These are phyloP conservation scores for Pycnonotus jocosus DNA, from an alignment of 2,113 vertebrate species.

Conservation along the genomic window DNA sequence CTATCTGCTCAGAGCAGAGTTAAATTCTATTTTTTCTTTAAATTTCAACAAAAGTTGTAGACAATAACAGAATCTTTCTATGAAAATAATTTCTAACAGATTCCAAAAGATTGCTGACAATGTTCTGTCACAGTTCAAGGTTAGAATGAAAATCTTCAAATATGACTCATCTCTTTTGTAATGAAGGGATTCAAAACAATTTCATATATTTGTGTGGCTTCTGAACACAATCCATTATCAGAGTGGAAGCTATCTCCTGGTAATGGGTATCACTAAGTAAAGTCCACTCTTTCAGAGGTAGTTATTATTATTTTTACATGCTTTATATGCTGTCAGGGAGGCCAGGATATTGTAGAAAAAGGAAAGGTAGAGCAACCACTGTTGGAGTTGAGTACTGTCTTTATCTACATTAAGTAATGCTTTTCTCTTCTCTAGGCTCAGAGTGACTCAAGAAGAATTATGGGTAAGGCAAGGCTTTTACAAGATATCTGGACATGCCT, in stretches of 20 bases:
- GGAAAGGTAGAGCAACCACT: background rate
- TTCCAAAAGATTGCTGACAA: background rate
- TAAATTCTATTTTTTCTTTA: background rate
- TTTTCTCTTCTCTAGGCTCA: background rate
- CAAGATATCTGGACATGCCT: background rate
- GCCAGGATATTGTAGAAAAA: background rate
- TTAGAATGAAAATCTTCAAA: background rate
- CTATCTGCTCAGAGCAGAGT: background rate
- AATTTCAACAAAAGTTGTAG: background rate
- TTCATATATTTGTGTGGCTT: background rate
- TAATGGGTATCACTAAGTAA: background rate
- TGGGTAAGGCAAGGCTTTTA: background rate
- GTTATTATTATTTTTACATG: background rate
- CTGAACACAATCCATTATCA: background rate
- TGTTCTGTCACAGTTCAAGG: background rate
- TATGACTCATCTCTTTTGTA: background rate
- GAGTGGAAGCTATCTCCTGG: background rate
- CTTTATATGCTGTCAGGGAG: background rate
- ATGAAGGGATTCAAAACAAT: background rate
- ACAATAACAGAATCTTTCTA: background rate
- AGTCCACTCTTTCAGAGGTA: background rate
- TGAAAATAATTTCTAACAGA: background rate
- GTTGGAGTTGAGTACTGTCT: background rate
- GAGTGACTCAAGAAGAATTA: background rate
- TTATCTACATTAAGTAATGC: background rate